Conservation (phyloP, 2,113 vertebrate species). For the Mus spicilegus region DNA sequence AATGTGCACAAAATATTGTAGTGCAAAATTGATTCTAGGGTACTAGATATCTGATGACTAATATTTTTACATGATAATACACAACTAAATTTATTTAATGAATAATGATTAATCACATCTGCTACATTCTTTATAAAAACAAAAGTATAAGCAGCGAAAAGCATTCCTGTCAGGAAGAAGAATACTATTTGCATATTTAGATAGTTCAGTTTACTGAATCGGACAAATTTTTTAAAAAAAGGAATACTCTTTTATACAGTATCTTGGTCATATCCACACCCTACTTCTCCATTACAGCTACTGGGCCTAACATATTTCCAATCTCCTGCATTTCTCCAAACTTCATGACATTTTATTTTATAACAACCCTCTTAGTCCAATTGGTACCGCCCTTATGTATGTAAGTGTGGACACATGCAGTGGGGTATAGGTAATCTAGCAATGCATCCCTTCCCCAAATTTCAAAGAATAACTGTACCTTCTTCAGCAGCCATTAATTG, state of each 20-base stretch:
- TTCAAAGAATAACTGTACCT: background rate
- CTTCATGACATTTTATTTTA: background rate
- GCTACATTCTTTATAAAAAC: background rate
- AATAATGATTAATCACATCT: background rate
- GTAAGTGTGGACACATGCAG: background rate
- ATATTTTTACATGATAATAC: constrained; percentile 7
- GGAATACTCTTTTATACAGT: background rate
- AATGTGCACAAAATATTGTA: background rate
- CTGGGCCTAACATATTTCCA: no score
- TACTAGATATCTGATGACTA: background rate
- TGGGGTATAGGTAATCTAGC: no score
- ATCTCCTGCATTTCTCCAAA: background rate
- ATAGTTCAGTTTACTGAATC: background rate
- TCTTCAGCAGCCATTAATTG: no score
- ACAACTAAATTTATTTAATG: background rate
- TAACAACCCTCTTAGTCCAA: background rate
- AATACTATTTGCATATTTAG: background rate
- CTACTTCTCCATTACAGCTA: no score
- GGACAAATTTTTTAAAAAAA: background rate
- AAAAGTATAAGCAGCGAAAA: background rate
- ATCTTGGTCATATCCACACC: background rate
- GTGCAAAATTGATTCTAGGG: background rate
- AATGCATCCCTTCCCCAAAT: background rate
- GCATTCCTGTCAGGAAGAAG: background rate
- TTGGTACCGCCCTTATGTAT: no score